Evolutionary conservation across 2,797 vertebrate genomes (phyloP).

Genomic region (Notolabrus celidotus): DNA sequence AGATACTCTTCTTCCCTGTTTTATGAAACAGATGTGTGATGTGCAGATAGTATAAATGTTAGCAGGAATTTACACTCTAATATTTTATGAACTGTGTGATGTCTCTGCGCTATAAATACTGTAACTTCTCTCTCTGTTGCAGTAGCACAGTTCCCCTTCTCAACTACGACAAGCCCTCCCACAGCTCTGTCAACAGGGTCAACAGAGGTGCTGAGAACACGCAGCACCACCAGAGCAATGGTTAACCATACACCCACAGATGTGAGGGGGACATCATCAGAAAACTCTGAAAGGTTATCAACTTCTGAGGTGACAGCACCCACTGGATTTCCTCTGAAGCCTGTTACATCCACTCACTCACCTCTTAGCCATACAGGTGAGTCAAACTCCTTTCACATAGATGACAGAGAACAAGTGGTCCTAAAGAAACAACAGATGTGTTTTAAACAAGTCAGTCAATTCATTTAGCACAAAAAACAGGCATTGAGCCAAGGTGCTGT

Average conservation of each 20-base stretch:
- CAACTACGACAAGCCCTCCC: neutral
- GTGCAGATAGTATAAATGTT: neutral
- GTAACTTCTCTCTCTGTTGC: conserved; percentile 34
- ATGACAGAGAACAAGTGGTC: neutral
- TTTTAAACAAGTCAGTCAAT: too few species aligned
- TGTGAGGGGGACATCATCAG: conserved; percentile 1
- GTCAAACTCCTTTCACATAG: conserved; percentile 2
- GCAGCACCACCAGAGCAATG: conserved; percentile 9
- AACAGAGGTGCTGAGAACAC: neutral
- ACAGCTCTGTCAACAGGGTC: conserved; percentile 13
- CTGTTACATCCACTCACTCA: conserved; percentile 39
- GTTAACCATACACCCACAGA: conserved; percentile 7
- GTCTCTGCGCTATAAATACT: neutral
- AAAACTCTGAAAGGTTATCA: neutral
- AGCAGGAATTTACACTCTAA: conserved; percentile 3
- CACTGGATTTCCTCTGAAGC: conserved; percentile 20
- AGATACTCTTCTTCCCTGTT: conserved; percentile 33
- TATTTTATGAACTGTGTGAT: neutral
- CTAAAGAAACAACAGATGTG: neutral
- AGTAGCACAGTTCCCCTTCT: conserved; percentile 5
- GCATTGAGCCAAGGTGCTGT: too few species aligned
- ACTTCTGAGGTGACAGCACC: conserved; percentile 12
- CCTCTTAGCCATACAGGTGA: conserved; percentile 60
- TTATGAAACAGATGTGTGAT: conserved; percentile 5
- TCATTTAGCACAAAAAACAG: too few species aligned